Base-by-base conservation (phyloP, 2,888 invertebrate genomes). In the Brenthis hecate region DNA sequence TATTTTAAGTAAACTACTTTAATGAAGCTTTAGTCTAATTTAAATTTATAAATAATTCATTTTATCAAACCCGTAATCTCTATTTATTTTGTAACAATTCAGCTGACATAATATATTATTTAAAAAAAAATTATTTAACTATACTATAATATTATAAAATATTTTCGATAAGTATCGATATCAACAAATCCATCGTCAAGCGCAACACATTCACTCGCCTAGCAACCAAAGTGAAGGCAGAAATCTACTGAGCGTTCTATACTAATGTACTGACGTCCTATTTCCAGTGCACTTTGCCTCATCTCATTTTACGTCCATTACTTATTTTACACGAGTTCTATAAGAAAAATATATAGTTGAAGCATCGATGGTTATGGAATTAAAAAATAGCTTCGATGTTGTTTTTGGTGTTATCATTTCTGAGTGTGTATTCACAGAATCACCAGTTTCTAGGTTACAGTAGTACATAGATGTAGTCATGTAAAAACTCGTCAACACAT, bases 191-290 rank as follows among this genome's bases (percentile, higher is more conserved):
- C n/a, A 36, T 36, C 53, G 53, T 16, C 62, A 16, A 53, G 36
- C 54, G 3, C 51, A 14, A 54, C 62, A 54, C 86, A 89, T 89
- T 83, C 3, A 43, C 80, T 81, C 80, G 86, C 87, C 78, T 91
- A 87, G 91, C 89, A 91, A 91, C 91, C 74, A 79, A 87, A 88
- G 87, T 88, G 88, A 88, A 89, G 87, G 89, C 89, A 88, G 85
- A 86, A 84, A 90, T 89, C 85, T 85, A 86, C 85, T 82, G 80
- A 69, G 62, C 80, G 36, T 43, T 75, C 74, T 81, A 76, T 75
- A 79, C 75, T 63, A 71, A 13, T 16, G 5, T 48, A 68, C 71
- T 66, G 58, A 67, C 72, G 77, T 74, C 76, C 78, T 77, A 80
- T 76, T 75, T 74, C 74, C 50, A n/a, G 65, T 62, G 57, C 16